Base-by-base conservation (phyloP, 2,113 vertebrate species). In the Clinocottus analis region DNA sequence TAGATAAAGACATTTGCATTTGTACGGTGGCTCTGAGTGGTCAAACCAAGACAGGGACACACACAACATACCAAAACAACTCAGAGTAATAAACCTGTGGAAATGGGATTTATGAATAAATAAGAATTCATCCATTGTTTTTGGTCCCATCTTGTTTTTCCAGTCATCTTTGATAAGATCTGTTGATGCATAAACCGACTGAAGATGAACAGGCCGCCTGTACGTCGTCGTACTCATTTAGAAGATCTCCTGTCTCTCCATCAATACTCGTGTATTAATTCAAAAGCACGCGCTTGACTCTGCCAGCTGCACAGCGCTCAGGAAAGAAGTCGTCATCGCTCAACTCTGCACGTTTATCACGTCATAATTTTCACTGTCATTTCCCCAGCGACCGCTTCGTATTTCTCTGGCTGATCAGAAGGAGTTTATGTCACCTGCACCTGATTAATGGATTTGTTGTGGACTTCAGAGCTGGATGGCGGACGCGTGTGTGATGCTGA, bases 401-500 rank as follows among this genome's bases (percentile, higher is more conserved):
- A 82, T 85, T 87, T 85, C 82, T 84, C 53, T n/a, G 43, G 59
- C 75, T 76, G 77, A 88, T 90, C 89, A 47, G 72, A 79, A 62
- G 68, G 62, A 70, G 61, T 66, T 61, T 69, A 33, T 37, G 39
- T 43, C 27, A 31, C 39, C 84, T 61, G 39, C 31, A 59, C 29
- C 33, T 90, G 85, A 87, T 91, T 92, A 82, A 89, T 80, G 87
- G 77, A 92, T 93, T 90, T 89, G 85, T 75, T 35, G 80, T 77
- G 63, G 47, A 83, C 87, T 85, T 89, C 19, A 66, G 79, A 85
- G 72, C 73, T 66, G 74, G 79, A 76, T 55, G 85, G 77, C 80
- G 79, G 87, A 91, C 80, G 68, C 33, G 8, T 37, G 35, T 37
- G 82, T 91, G 87, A 80, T 70, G 64, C 70, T 76, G 87, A 85